Percentiles rank a stretch among this genome's conserved stretches.
Conservation (phyloP, 2,797 vertebrate species). For the Tamandua tetradactyla region DNA sequence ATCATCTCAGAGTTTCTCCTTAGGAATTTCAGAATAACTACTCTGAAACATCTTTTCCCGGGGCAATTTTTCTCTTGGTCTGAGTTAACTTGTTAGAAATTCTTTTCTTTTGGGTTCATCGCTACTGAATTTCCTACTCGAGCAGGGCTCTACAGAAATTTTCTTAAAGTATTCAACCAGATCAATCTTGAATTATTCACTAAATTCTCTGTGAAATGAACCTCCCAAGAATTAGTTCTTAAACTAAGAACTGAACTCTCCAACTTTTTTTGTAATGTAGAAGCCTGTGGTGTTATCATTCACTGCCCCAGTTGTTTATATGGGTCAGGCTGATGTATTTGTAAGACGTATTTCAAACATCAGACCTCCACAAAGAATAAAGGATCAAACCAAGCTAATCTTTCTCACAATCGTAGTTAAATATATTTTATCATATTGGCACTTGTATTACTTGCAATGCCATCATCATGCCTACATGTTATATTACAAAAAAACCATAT, state of each 20-base stretch:
- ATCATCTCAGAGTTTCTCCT: neutral
- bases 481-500: slow-evolving; percentile 5
- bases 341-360: slow-evolving; percentile 1
- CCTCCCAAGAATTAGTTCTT: neutral
- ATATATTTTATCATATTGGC: neutral
- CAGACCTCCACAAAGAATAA: neutral
- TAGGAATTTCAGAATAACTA: neutral
- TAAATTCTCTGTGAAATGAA: neutral
- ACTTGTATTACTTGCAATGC: slow-evolving; percentile 6
- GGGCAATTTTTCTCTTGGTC: neutral
- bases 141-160: neutral
- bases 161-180: slow-evolving; percentile 14
- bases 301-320: neutral
- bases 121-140: neutral
- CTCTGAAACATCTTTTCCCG: neutral
- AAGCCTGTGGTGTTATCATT: neutral
- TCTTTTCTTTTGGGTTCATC: neutral
- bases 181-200: neutral
- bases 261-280: neutral
- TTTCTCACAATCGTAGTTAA: slow-evolving; percentile 7
- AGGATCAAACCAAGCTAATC: slow-evolving; percentile 5
- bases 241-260: neutral
- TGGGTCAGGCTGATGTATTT: neutral
- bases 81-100: neutral
- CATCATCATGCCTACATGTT: neutral